phyloP scores from a whole-genome alignment of 2,797 vertebrate species.

The Gorsachius magnificus region DNA sequence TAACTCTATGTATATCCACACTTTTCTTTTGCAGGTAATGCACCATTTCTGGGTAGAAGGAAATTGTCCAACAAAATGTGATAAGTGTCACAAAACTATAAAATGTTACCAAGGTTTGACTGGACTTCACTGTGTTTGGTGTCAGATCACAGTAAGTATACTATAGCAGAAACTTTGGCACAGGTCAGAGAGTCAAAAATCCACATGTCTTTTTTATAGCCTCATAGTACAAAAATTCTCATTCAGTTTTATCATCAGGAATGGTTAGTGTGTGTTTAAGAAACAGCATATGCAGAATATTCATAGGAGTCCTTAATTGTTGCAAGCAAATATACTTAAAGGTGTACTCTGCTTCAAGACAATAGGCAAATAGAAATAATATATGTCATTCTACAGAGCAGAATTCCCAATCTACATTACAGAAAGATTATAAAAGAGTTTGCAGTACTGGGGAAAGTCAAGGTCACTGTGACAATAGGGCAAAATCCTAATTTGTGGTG shows the following conservation, averaged over 20 bases:
- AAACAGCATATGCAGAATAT: neutral
- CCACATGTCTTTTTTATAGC: neutral
- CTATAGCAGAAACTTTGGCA: neutral
- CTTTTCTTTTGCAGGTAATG: constrained; percentile 83
- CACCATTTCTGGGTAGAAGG: constrained; percentile 96
- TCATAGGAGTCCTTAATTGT: neutral
- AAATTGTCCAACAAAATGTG: constrained; percentile 94
- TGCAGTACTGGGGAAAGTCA: neutral
- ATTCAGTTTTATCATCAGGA: neutral
- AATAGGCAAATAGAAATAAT: neutral
- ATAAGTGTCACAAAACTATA: constrained; percentile 95
- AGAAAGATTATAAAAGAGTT: neutral
- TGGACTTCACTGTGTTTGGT: constrained; percentile 95
- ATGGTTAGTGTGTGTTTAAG: neutral
- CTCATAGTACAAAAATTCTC: neutral
- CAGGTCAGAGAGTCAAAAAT: neutral
- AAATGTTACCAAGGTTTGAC: constrained; percentile 96
- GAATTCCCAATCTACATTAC: neutral
- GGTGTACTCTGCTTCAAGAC: neutral
- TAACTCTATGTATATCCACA: neutral
- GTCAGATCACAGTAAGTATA: constrained; percentile 92
- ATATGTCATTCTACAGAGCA: neutral
- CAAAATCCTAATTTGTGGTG: neutral
- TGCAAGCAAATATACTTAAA: neutral
- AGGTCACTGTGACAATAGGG: neutral